These are phyloP conservation scores for Operophtera brumata DNA, from an alignment of 2,888 invertebrate genomes.

Conservation along the genomic window DNA sequence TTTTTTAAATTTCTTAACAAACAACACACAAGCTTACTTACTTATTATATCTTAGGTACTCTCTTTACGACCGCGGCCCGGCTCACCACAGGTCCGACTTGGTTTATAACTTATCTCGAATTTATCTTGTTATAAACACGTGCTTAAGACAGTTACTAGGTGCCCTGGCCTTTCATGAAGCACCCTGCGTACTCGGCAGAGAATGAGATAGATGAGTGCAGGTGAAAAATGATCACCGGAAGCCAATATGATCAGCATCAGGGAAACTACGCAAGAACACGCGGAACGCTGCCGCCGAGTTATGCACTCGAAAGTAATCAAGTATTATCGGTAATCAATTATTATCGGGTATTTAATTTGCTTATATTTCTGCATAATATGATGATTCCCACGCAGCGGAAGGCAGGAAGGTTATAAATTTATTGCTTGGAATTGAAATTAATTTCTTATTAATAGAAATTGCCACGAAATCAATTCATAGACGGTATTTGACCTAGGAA, in stretches of 20 bases:
- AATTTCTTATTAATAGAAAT: background rate
- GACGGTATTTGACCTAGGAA: background rate
- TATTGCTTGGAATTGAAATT: background rate
- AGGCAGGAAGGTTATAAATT: background rate
- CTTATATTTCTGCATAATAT: conserved; percentile 1
- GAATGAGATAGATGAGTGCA: no score
- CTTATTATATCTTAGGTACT: no score
- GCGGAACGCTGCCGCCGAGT: background rate
- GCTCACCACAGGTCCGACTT: no score
- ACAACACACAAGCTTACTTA: no score
- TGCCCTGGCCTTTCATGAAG: no score
- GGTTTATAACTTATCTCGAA: no score
- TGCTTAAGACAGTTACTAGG: no score
- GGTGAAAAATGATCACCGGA: conserved; percentile 9
- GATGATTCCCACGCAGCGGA: conserved; percentile 6
- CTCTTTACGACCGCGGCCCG: no score
- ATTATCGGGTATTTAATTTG: no score
- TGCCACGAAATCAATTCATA: background rate
- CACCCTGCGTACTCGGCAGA: no score
- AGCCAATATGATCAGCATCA: conserved; percentile 1
- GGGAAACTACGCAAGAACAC: background rate
- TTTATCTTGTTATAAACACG: no score
- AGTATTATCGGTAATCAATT: background rate
- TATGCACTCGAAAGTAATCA: background rate
- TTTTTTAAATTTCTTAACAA: no score